Conservation (phyloP, 2,888 invertebrate genomes). For the Ellobium chinense region DNA sequence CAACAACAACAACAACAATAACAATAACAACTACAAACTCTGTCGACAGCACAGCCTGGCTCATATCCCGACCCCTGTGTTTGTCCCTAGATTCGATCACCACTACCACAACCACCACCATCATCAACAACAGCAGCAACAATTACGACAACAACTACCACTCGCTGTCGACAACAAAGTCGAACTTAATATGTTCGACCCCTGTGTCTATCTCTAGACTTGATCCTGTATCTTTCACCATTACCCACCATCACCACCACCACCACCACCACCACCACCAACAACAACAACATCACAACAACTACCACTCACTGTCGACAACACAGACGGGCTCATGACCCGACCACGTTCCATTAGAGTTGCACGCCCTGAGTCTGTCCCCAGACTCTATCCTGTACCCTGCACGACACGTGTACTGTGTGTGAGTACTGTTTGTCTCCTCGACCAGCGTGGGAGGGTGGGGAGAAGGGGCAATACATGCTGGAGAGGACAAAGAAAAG, state of each 20-base stretch:
- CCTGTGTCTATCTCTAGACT: too few species aligned
- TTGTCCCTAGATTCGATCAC: too few species aligned
- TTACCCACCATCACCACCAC: background rate
- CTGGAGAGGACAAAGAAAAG: background rate
- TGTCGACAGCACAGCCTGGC: too few species aligned
- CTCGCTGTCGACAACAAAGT: too few species aligned
- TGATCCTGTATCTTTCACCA: background rate
- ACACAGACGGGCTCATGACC: conserved; percentile 36
- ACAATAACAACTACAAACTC: too few species aligned
- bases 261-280: background rate
- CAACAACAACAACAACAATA: too few species aligned
- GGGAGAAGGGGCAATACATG: background rate
- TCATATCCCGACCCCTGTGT: too few species aligned
- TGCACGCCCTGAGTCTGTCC: conserved; percentile 38
- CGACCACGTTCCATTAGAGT: conserved; percentile 46
- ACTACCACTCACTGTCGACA: conserved; percentile 47
- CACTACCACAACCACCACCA: too few species aligned
- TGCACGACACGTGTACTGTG: conserved; percentile 41
- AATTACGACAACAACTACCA: too few species aligned
- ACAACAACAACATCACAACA: background rate
- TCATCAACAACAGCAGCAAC: too few species aligned
- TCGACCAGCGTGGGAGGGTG: conserved; percentile 15
- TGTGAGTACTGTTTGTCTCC: conserved; percentile 26
- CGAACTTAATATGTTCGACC: too few species aligned
- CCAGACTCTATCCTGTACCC: conserved; percentile 46